These are phyloP conservation scores for Pollenia griseotomentosa DNA, from an alignment of 2,888 invertebrate species.

Conservation along the genomic window DNA sequence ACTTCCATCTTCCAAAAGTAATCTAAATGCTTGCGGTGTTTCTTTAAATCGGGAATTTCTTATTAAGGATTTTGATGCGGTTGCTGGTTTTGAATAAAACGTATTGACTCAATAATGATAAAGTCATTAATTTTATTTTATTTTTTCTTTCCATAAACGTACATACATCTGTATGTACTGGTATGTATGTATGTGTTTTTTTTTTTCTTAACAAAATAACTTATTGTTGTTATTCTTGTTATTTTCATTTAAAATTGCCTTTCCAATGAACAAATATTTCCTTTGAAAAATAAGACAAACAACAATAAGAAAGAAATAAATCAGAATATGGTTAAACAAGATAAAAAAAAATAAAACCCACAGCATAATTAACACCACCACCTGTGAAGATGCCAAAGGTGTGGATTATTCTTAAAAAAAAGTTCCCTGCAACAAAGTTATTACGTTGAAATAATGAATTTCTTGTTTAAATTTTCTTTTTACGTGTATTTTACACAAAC, in stretches of 20 bases:
- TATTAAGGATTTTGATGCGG: background rate
- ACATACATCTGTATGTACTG: no score
- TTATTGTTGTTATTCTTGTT: background rate
- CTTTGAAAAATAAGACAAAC: background rate
- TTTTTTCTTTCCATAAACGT: background rate
- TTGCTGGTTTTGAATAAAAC: conserved; percentile 13
- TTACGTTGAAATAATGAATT: background rate
- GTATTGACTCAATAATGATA: conserved; percentile 24
- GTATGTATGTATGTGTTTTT: background rate
- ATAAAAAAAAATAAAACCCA: background rate
- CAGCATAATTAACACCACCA: background rate
- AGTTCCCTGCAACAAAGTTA: conserved; percentile 15
- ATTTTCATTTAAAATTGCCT: background rate
- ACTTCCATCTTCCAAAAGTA: no score
- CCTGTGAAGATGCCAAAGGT: background rate
- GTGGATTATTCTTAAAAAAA: background rate
- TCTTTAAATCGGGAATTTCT: background rate
- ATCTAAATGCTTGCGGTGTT: no score
- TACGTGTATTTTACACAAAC: background rate
- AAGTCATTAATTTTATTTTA: conserved; percentile 15
- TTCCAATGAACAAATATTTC: background rate
- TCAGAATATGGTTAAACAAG: background rate
- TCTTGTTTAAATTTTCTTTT: background rate
- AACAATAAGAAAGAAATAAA: background rate
- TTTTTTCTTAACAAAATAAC: background rate